Evolutionary conservation across 2,797 vertebrate genomes (phyloP), one percentile per base, ranked within the genome.

Genomic region (Serranus cabrilla): DNA sequence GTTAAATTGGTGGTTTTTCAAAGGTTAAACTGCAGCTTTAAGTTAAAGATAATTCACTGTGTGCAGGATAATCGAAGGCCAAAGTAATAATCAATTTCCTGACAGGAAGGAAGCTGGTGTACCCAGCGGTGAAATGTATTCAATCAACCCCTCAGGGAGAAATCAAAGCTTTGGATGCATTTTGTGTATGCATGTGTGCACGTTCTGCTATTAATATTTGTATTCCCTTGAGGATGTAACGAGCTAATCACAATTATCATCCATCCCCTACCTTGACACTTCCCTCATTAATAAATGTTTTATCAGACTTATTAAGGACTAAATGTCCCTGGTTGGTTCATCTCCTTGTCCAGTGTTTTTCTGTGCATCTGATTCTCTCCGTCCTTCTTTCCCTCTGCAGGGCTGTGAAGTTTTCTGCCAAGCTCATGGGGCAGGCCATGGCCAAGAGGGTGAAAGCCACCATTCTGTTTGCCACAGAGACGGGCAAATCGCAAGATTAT

Each of bases 391-490:
- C 51, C 16, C 43, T 88, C 65, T 71, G 20, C 87, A 99, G 98
- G 90, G 98, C 98, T 18, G 98, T 99, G 76, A 99, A 99, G 92
- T 99, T 99, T 91, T 99, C 98, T 0, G 97, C 98, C 73, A 99
- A 99, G 85, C 93, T 99, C 84, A 99, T 99, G 98, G 97, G 98
- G 4, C 97, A 99, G 61, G 98, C 98, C 39, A 99, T 99, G 98
- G 98, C 98, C 49, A 99, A 98, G 93, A 96, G 98, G 79, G 98
- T 99, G 71, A 99, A 99, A 88, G 98, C 98, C 0, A 99, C 97
- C 82, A 99, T 99, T 78, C 94, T 99, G 69, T 99, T 97, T 0
- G 98, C 98, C 86, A 99, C 98, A 0, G 98, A 99, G 83, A 99
- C 98, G 0, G 98, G 98, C 25, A 99, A 99, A 85, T 99, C 98